phyloP scores from a whole-genome alignment of 2,797 vertebrate genomes.

The Cuculus canorus region DNA sequence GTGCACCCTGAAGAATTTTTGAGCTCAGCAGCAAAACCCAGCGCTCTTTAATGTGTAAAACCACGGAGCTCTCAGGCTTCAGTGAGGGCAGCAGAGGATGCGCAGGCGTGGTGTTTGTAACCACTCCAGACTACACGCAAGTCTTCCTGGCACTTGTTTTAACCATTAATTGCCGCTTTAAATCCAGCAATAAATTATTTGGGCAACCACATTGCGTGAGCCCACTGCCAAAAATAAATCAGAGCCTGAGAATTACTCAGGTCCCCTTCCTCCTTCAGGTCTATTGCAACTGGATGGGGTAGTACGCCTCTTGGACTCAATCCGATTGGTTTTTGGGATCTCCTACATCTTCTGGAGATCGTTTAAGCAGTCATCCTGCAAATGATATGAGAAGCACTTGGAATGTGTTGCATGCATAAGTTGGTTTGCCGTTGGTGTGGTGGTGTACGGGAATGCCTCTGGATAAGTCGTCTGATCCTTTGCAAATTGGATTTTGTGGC shows the following conservation, averaged over 20 bases:
- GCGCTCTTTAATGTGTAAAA: background rate
- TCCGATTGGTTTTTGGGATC: background rate
- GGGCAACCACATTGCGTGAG: slow-evolving; percentile 8
- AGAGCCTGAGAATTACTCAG: background rate
- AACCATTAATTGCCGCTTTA: slow-evolving; percentile 42
- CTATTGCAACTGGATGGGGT: background rate
- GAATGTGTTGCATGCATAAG: accelerated
- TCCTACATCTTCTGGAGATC: accelerated
- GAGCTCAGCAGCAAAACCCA: background rate
- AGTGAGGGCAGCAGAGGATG: background rate
- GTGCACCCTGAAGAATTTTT: background rate
- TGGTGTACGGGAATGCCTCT: background rate
- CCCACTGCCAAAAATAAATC: slow-evolving; percentile 30
- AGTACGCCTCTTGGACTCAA: background rate
- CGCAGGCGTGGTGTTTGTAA: background rate
- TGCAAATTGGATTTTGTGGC: slow-evolving; percentile 34
- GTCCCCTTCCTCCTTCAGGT: background rate
- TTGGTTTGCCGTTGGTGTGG: background rate
- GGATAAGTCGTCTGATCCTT: slow-evolving; percentile 24
- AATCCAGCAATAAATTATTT: slow-evolving; percentile 41
- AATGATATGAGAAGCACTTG: background rate
- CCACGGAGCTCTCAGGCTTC: background rate
- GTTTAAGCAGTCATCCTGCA: background rate
- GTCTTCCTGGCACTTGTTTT: background rate
- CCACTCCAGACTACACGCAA: background rate